These are phyloP conservation scores for Caenorhabditis briggsae DNA, from an alignment of 1,140 invertebrate genomes.

Conservation along the genomic window DNA sequence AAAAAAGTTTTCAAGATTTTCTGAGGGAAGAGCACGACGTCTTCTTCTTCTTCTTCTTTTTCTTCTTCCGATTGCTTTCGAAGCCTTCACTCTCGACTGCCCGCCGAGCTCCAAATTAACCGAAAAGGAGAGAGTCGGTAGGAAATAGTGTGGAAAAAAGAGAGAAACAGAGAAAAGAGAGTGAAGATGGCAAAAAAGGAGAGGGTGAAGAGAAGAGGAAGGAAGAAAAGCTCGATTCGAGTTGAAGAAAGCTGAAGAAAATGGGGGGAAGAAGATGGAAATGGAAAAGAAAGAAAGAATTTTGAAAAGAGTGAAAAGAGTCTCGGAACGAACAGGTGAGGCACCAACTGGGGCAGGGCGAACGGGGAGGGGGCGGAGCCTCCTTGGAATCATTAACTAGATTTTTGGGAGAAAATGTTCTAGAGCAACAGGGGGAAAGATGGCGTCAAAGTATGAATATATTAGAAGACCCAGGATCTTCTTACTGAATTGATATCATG, in stretches of 20 bases:
- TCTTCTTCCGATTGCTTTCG: constrained; percentile 27
- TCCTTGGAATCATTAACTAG: not conserved
- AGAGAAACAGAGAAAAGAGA: constrained; percentile 28
- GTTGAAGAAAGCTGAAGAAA: constrained; percentile 12
- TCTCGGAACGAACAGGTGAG: constrained; percentile 17
- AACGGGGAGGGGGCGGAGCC: not conserved
- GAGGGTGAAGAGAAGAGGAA: not conserved
- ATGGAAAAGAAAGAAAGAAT: constrained; percentile 12
- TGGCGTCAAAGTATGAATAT: no score
- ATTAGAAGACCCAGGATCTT: no score
- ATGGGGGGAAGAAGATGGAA: constrained; percentile 7
- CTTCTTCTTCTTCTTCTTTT: not conserved
- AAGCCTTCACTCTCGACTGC: constrained; percentile 23
- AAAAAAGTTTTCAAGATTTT: constrained; percentile 42
- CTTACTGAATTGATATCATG: no score
- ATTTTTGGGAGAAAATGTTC: not conserved
- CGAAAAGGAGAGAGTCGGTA: constrained; percentile 29
- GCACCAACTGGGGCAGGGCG: not conserved
- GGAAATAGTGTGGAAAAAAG: not conserved
- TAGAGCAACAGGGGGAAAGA: no score
- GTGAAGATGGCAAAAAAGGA: constrained; percentile 33
- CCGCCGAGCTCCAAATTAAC: constrained; percentile 36
- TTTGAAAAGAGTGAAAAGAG: not conserved
- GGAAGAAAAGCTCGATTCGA: constrained; percentile 20
- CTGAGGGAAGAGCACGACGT: not conserved